These are phyloP conservation scores for Epirrhoe tristata DNA, from an alignment of 2,888 invertebrate species.

Conservation along the genomic window DNA sequence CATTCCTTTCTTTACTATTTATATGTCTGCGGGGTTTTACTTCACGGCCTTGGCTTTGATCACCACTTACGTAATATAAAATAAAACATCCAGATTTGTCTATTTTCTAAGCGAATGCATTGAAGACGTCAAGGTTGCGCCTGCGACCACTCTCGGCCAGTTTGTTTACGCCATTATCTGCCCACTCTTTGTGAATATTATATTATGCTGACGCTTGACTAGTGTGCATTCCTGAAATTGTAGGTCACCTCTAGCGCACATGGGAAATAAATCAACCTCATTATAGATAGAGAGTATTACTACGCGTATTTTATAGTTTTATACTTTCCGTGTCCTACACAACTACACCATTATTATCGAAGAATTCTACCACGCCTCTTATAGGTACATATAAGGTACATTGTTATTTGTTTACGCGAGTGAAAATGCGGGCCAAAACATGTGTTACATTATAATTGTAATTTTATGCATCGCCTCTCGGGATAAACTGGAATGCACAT, in stretches of 20 bases:
- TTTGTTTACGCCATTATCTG: slow-evolving; percentile 34
- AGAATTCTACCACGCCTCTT: too few relatives aligned
- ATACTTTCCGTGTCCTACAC: too few relatives aligned
- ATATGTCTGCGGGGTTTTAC: slow-evolving; percentile 42
- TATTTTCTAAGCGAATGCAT: slow-evolving; percentile 42
- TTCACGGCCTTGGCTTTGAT: slow-evolving; percentile 56
- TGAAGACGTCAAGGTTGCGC: slow-evolving; percentile 36
- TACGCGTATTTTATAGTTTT: too few relatives aligned
- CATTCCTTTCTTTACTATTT: slow-evolving; percentile 36
- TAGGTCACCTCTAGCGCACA: slow-evolving; percentile 20
- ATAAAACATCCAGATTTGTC: slow-evolving; percentile 43
- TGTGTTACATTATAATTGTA: slow-evolving; percentile 7
- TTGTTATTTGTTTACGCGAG: too few relatives aligned
- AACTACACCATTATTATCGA: too few relatives aligned
- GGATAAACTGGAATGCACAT: slow-evolving; percentile 23
- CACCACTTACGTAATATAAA: slow-evolving; percentile 47
- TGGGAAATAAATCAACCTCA: background rate
- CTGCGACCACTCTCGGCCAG: slow-evolving; percentile 32
- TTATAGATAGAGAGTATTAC: background rate
- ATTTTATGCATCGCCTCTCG: slow-evolving; percentile 19
- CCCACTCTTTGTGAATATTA: slow-evolving; percentile 35
- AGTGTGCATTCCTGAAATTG: slow-evolving; percentile 24
- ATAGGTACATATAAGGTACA: too few relatives aligned
- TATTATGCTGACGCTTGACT: slow-evolving; percentile 25
- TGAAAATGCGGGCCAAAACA: background rate